Conservation (phyloP, 2,888 invertebrate species). For the Philereme transversata region DNA sequence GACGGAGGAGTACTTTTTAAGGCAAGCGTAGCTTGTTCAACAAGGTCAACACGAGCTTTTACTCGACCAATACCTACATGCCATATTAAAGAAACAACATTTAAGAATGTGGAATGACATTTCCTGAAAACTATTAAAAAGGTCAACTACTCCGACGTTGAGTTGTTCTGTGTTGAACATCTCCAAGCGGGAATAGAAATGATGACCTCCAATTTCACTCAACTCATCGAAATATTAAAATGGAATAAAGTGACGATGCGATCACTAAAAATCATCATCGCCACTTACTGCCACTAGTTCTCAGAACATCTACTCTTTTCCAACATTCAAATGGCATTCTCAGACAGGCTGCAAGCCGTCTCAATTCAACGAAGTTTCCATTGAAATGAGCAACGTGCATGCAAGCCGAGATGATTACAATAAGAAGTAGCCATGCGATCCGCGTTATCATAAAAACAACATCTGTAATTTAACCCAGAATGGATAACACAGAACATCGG, state of each 20-base stretch:
- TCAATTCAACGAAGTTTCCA: not conserved
- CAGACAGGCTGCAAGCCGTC: slow-evolving; percentile 8
- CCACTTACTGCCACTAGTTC: not conserved
- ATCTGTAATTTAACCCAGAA: slow-evolving; percentile 27
- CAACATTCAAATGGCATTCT: slow-evolving; percentile 5
- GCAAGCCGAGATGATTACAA: slow-evolving; percentile 17
- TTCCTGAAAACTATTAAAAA: slow-evolving; percentile 1
- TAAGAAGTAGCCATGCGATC: slow-evolving; percentile 23
- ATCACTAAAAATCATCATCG: not conserved
- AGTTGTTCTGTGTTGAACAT: not conserved
- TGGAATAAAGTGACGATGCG: not conserved
- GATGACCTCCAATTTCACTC: not conserved
- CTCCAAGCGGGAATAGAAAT: not conserved
- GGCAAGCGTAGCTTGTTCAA: not conserved
- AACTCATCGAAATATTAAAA: not conserved
- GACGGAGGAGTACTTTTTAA: not conserved
- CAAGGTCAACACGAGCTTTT: not conserved
- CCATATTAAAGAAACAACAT: slow-evolving; percentile 2
- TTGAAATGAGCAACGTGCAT: slow-evolving; percentile 8
- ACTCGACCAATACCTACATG: not conserved
- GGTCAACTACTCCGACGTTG: not conserved
- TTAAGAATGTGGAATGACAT: not conserved
- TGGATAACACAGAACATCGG: slow-evolving; percentile 18
- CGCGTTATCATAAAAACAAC: slow-evolving; percentile 34
- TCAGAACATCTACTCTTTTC: slow-evolving; percentile 1